Percentiles rank a stretch among this genome's conserved stretches.
Conservation (phyloP, 2,113 vertebrate genomes). For the Catharus minimus region DNA sequence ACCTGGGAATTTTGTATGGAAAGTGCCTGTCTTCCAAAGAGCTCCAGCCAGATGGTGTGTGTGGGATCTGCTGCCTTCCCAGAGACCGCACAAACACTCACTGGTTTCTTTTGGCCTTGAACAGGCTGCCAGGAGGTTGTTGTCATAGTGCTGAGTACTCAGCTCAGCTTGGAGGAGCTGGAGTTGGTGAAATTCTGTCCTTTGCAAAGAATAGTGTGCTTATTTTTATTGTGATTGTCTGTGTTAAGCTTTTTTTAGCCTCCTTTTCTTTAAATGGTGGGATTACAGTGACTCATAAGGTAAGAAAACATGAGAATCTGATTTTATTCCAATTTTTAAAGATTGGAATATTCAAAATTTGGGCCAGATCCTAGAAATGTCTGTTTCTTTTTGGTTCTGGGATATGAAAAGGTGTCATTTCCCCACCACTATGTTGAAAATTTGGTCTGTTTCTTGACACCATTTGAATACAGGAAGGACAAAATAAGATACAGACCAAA, state of each 20-base stretch:
- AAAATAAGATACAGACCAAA: background rate
- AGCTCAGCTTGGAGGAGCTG: background rate
- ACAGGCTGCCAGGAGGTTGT: background rate
- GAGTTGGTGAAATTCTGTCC: background rate
- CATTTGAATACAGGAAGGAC: background rate
- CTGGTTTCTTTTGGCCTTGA: background rate
- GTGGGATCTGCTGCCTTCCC: background rate
- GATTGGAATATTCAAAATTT: background rate
- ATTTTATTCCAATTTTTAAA: background rate
- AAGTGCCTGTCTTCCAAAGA: background rate
- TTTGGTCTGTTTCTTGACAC: background rate
- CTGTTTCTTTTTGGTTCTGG: background rate
- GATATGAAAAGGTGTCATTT: background rate
- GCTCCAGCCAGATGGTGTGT: background rate
- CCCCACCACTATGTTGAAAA: background rate
- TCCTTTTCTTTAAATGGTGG: background rate
- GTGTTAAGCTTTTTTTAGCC: background rate
- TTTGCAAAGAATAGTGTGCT: background rate
- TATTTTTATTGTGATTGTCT: background rate
- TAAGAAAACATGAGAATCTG: background rate
- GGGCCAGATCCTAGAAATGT: background rate
- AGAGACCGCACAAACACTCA: accelerated
- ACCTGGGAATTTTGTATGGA: background rate
- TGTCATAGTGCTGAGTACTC: background rate
- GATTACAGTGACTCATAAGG: background rate